Base-by-base conservation (phyloP, 1,140 invertebrate genomes). In the Eriosoma lanigerum region DNA sequence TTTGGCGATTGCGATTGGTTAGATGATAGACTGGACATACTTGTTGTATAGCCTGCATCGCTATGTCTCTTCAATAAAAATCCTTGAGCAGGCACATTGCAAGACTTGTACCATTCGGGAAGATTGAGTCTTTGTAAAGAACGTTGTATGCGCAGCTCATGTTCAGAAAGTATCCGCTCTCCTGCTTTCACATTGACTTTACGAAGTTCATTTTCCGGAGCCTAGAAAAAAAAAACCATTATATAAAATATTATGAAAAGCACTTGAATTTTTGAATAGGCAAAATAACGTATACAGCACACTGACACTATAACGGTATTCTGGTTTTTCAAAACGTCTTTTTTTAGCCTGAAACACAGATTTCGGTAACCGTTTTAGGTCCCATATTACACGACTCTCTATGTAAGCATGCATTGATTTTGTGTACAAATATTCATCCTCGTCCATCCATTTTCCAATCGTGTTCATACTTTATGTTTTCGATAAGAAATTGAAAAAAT, bases 31-130 rank as follows among this genome's bases (percentile, higher is more conserved):
- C 89, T 90, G 48, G 92, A 93, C 56, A 93, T 78, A 48, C 75
- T 78, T 8, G 75, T 78, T 1, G 87, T 66, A 85, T 89, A 26
- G 13, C 86, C 87, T 24, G 90, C 91, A 83, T 92, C 91, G 83
- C 91, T 91, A 84, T 91, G 87, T 81, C 91, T 88, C 85, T 92
- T 86, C n/a, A 85, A 81, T 26, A 85, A 72, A 82, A 87, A 87
- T 26, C 86, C 85, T 81, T 86, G 85, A 48, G 89, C 88, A n/a
- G 91, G 90, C 21, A 90, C 88, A 81, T 90, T 89, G 24, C 92
- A 93, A 85, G 94, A 93, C 86, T 93, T 95, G 88, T 94, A 96
- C 96, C 96, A 98, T 85, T 97, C 95, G 58, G 96, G 96, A 52
- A 97, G 92, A 87, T 96, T 95, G 78, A 98, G 90, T 83, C 94